Evolutionary conservation across 2,888 invertebrate species (phyloP), one percentile per base, ranked within the genome.

Genomic region (Ctenicera cuprea): DNA sequence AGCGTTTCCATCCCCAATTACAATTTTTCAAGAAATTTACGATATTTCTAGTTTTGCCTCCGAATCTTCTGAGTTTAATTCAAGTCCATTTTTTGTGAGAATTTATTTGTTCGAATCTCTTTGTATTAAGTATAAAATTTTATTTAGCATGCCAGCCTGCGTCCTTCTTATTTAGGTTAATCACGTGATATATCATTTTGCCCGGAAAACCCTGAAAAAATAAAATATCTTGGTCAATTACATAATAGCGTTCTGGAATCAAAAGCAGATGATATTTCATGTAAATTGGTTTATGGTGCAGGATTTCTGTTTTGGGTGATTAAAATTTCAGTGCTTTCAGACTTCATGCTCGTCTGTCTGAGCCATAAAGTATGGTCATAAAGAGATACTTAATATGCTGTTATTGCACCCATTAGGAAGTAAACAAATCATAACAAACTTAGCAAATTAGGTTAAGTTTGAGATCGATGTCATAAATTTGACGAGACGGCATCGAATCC

Each of bases 391-490:
- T 45, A 52, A 65, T 65, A 65, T 33, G 33, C 65, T 11, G 37
- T 65, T 65, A 65, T 68, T 61, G 45, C 16, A 63, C 33, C 66
- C 68, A 75, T 75, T 67, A 74, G 63, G 70, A 66, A 68, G 76
- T 73, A 78, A 80, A 79, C 78, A 80, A 81, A 81, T 82, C 80
- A 80, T 79, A 79, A 78, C 75, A 78, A 78, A 77, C 66, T 77
- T 76, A 71, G 57, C 76, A 78, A 81, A 80, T 81, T 80, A 75
- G 79, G 81, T 78, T 80, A 80, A 80, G 77, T 82, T 80, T 77
- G 77, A 79, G 81, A 82, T 82, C 82, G 78, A 82, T 81, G 82
- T 81, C 82, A 82, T 82, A 83, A 83, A 83, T 83, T 82, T 81
- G 82, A 83, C 78, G 81, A 81, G 80, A 81, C 81, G 82, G 82